Evolutionary conservation across 2,797 vertebrate genomes (phyloP), one percentile per base, ranked within the genome.

Genomic region (Neosalanx taihuensis): DNA sequence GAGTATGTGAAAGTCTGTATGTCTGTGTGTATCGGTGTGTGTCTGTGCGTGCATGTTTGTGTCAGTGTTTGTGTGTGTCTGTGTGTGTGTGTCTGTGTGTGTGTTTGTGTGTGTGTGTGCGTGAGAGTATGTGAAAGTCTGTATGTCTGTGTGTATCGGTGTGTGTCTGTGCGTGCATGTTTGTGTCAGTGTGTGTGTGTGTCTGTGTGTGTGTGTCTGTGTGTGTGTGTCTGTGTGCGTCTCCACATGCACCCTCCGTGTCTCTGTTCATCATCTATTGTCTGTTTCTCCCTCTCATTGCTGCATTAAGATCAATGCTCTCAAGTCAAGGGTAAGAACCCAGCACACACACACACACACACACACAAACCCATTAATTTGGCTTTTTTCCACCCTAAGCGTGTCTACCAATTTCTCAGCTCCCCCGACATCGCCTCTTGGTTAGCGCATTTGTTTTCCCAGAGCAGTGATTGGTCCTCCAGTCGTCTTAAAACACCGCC

Each of bases 311-410:
- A 94, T 94, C 87, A 93, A 88, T 93, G 83, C 75, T 69, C 84
- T 95, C 79, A 92, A 91, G 80, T 85, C 91, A 79, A 83, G 83
- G 93, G 93, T 95, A 93, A 94, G 94, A 88, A 67, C 58, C 59
- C 58, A 67, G 59, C 70, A 49, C 33, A 49, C 64, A 65, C 37
- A 65, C 64, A 65, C 18, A 65, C 64, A 65, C 35, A 64, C 33
- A 64, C 35, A 64, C 63, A 64, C 18, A 64, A 31, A 46, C 26
- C 37, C 33, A 64, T n/a, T 41, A 33, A 64, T 6, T 35, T 35
- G 4, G 33, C 33, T 35, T 35, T 6, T 35, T 35, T 35, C 33
- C 33, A 4, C 33, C 33, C 33, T 4, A 35, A 35, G 33, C 33
- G 33, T 6, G 33, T 35, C 33, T 35, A 35, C 33, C 33, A 35